phyloP scores from a whole-genome alignment of 1,140 invertebrate genomes.

The Spodoptera frugiperda region DNA sequence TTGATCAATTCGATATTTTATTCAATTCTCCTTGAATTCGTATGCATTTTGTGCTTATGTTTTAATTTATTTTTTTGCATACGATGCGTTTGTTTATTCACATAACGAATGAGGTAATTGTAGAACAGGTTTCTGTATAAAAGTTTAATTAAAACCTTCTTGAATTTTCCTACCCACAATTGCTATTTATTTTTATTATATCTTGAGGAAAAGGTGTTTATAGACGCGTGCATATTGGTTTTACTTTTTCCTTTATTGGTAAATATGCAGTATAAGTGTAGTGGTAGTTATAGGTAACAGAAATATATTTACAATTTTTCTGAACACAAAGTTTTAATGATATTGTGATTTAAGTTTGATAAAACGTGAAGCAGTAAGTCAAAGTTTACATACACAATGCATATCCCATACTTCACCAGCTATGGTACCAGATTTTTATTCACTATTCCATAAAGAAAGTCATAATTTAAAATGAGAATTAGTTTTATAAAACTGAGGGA shows the following conservation, averaged over 20 bases:
- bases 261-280: too few species aligned
- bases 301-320: neutral
- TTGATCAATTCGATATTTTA: constrained; percentile 12
- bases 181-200: constrained; percentile 10
- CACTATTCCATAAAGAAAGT: too few species aligned
- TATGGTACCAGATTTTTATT: too few species aligned
- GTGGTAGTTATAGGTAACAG: neutral
- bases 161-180: constrained; percentile 6
- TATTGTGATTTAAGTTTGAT: too few species aligned
- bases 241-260: too few species aligned
- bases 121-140: constrained; percentile 14
- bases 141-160: neutral
- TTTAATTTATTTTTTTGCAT: neutral
- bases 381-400: too few species aligned
- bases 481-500: too few species aligned
- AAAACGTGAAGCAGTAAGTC: too few species aligned
- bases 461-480: too few species aligned
- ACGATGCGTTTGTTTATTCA: neutral
- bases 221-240: too few species aligned
- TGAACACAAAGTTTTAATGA: too few species aligned
- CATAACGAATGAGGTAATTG: neutral
- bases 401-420: too few species aligned
- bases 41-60: constrained; percentile 14
- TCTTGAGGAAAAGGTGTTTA: neutral
- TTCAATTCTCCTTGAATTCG: constrained; percentile 9